Evolutionary conservation across 1,140 invertebrate genomes (phyloP).

Genomic region (Drosophila grimshawi): DNA sequence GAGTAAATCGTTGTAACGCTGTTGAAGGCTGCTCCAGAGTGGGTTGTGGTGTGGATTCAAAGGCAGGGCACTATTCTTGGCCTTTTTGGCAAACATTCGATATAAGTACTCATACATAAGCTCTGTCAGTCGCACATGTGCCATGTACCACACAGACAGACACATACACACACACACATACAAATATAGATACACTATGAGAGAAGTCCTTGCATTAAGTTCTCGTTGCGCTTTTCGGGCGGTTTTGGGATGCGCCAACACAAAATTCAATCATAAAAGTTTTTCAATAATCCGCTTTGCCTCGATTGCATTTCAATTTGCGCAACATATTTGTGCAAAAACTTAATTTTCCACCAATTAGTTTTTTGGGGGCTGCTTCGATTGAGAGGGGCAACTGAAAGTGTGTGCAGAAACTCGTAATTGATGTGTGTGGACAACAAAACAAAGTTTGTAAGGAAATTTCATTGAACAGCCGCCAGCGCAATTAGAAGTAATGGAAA

Average conservation of each 20-base stretch:
- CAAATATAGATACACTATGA: conserved; percentile 24
- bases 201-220: conserved; percentile 51
- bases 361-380: conserved; percentile 49
- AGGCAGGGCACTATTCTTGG: conserved; percentile 29
- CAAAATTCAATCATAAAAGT: conserved; percentile 83
- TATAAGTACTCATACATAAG: conserved; percentile 59
- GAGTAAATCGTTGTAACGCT: conserved; percentile 69
- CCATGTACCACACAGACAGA: conserved; percentile 7
- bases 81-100: conserved; percentile 69
- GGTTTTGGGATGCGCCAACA: conserved; percentile 30
- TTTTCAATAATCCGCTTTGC: conserved; percentile 82
- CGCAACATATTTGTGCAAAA: conserved; percentile 77
- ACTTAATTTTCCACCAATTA: conserved; percentile 83
- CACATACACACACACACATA: conserved; percentile 34
- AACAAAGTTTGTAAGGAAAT: conserved; percentile 1
- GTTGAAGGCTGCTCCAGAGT: background rate
- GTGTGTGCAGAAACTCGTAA: conserved; percentile 37
- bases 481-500: background rate
- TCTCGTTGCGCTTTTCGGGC: conserved; percentile 61
- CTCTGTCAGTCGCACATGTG: conserved; percentile 70
- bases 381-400: background rate
- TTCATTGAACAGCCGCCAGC: background rate
- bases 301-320: conserved; percentile 82
- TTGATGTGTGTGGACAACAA: conserved; percentile 60
- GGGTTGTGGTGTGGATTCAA: conserved; percentile 1